Conservation (phyloP, 2,888 invertebrate genomes). For the Thereva nobilitata region DNA sequence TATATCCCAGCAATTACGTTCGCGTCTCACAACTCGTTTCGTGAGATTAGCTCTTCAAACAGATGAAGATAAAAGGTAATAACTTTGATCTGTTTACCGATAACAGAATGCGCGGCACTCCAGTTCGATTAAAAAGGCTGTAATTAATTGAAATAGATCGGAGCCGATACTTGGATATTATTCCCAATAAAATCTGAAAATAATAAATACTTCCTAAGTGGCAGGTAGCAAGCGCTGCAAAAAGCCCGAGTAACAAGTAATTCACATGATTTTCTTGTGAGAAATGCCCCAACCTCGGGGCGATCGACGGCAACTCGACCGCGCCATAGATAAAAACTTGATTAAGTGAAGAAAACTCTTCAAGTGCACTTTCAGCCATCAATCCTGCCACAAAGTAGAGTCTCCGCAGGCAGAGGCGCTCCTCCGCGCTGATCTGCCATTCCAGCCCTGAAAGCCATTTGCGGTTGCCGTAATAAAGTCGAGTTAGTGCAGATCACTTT, state of each 20-base stretch:
- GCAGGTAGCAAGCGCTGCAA: not conserved
- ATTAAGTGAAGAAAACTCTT: conserved; percentile 27
- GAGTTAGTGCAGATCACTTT: conserved; percentile 16
- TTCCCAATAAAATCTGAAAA: no score
- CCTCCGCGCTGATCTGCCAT: not conserved
- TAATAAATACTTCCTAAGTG: no score
- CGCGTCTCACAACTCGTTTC: no score
- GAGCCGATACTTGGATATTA: no score
- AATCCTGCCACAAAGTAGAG: conserved; percentile 8
- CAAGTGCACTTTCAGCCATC: conserved; percentile 30
- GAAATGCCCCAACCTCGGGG: conserved; percentile 27
- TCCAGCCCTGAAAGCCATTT: conserved; percentile 12
- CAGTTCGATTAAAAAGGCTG: no score
- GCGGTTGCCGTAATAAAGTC: conserved; percentile 30
- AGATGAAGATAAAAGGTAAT: no score
- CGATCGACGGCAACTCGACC: conserved; percentile 12
- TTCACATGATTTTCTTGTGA: conserved; percentile 24
- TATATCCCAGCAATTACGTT: no score
- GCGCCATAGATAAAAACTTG: conserved; percentile 31
- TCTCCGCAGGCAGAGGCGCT: conserved; percentile 1
- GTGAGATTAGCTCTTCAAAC: no score
- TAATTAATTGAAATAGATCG: no score
- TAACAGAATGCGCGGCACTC: no score
- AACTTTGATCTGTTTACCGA: no score
- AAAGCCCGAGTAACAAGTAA: conserved; percentile 26